These are phyloP conservation scores for Diaprepes abbreviatus DNA, from an alignment of 2,888 invertebrate species.

Conservation along the genomic window DNA sequence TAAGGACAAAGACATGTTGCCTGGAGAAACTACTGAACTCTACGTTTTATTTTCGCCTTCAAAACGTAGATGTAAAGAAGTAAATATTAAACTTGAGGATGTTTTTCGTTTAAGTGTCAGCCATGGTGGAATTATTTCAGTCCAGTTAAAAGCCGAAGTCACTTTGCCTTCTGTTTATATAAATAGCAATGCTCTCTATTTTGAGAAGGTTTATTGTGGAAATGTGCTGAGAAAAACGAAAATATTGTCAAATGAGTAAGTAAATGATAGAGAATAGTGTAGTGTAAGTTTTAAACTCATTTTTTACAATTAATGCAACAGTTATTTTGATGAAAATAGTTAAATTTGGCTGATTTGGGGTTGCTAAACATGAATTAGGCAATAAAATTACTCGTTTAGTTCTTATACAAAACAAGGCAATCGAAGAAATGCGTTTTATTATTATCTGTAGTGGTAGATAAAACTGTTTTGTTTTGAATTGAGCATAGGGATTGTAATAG, in stretches of 20 bases:
- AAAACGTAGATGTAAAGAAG: conserved; percentile 65
- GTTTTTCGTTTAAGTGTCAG: conserved; percentile 65
- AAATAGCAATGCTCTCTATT: conserved; percentile 68
- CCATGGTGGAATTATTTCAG: conserved; percentile 73
- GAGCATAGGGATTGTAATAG: too few species aligned
- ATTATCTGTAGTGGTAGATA: too few species aligned
- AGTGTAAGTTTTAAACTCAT: too few species aligned
- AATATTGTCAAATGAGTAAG: conserved; percentile 73
- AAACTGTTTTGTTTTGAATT: too few species aligned
- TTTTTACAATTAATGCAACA: too few species aligned
- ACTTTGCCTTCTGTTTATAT: conserved; percentile 72
- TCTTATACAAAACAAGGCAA: too few species aligned
- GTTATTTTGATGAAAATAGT: too few species aligned
- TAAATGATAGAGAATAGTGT: too few species aligned
- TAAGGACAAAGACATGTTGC: conserved; percentile 65
- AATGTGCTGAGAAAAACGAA: conserved; percentile 71
- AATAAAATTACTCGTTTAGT: too few species aligned
- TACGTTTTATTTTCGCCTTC: conserved; percentile 72
- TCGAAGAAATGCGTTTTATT: too few species aligned
- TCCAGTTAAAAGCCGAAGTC: conserved; percentile 71
- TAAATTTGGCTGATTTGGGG: too few species aligned
- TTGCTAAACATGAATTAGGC: too few species aligned
- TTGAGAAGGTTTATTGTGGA: conserved; percentile 73
- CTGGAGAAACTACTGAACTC: conserved; percentile 70
- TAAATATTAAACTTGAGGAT: conserved; percentile 63